Conservation (phyloP, 2,888 invertebrate genomes). For the Tribolium freemani region DNA sequence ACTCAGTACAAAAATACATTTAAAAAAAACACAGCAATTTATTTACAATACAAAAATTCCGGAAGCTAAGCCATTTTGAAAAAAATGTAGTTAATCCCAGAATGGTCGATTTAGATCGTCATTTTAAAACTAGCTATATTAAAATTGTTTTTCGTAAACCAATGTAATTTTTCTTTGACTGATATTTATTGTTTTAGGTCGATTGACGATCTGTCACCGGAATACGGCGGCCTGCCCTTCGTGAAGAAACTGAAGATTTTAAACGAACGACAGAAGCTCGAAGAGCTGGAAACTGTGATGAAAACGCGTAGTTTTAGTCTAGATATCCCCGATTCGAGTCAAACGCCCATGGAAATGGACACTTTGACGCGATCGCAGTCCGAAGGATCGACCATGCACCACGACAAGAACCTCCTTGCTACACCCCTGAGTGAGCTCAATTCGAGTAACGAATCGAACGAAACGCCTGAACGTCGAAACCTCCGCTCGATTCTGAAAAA, state of each 20-base stretch:
- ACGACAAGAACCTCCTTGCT: constrained; percentile 56
- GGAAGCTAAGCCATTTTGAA: too few relatives aligned
- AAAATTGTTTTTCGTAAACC: too few relatives aligned
- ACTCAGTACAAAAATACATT: too few relatives aligned
- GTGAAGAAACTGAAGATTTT: constrained; percentile 91
- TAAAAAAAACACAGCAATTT: too few relatives aligned
- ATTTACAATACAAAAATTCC: too few relatives aligned
- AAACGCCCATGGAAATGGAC: constrained; percentile 62
- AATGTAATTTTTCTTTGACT: too few relatives aligned
- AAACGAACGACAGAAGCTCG: constrained; percentile 89
- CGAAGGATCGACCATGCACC: constrained; percentile 84
- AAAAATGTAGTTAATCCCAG: too few relatives aligned
- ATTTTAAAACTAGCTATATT: too few relatives aligned
- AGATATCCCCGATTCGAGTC: constrained; percentile 75
- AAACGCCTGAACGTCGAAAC: constrained; percentile 85
- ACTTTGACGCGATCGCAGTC: constrained; percentile 83
- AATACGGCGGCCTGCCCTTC: constrained; percentile 88
- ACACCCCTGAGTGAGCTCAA: constrained; percentile 63
- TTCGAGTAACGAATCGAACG: constrained; percentile 76
- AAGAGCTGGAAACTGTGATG: constrained; percentile 83
- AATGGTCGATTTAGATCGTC: too few relatives aligned
- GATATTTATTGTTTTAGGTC: constrained; percentile 68
- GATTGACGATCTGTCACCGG: constrained; percentile 89
- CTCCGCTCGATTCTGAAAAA: constrained; percentile 89
- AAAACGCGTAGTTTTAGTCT: constrained; percentile 85